Percentiles rank a stretch among this genome's conserved stretches.
phyloP scores from a whole-genome alignment of 2,113 vertebrate species.

The Rattus rattus region DNA sequence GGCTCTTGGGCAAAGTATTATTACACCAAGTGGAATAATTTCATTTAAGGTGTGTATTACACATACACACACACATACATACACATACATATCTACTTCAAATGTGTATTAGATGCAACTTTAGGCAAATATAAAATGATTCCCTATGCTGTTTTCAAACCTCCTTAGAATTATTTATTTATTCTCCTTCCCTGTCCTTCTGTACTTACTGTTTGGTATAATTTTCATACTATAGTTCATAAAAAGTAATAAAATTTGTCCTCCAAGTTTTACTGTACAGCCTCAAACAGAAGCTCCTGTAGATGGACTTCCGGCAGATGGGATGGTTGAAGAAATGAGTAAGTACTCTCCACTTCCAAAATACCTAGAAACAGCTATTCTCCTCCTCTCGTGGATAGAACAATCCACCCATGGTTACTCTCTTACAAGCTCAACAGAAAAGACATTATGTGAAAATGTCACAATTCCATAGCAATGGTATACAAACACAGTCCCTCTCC shows the following conservation, averaged over 20 bases:
- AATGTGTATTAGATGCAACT: neutral
- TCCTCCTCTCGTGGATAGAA: neutral
- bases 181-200: neutral
- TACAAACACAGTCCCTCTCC: neutral
- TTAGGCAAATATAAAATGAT: neutral
- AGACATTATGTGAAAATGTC: neutral
- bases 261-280: conserved; percentile 4
- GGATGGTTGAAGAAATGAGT: neutral
- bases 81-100: neutral
- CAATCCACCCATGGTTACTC: conserved; percentile 37
- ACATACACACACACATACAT: neutral
- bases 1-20: neutral
- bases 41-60: neutral
- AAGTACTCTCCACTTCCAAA: neutral
- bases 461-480: neutral
- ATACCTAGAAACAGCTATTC: neutral
- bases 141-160: neutral
- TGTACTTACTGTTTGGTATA: neutral
- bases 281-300: neutral
- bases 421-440: conserved; percentile 24
- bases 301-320: neutral
- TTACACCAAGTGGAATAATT: neutral
- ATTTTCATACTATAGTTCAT: conserved; percentile 16
- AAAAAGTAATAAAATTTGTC: conserved; percentile 20
- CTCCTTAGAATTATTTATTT: neutral